These are phyloP conservation scores for Lagopus muta DNA, from an alignment of 2,113 vertebrate species.

Conservation along the genomic window DNA sequence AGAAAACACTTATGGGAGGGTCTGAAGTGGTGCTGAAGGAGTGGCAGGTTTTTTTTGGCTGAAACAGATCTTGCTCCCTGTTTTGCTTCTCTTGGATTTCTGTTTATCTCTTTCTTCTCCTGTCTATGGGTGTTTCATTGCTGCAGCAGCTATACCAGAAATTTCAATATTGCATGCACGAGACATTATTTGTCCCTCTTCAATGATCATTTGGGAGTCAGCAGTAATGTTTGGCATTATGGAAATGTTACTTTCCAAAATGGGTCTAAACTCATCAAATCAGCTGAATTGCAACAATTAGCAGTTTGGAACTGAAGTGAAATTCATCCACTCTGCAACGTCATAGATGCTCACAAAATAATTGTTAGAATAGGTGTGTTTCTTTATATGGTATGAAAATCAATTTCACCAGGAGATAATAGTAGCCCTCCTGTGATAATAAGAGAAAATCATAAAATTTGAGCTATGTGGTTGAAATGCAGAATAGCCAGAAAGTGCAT, in stretches of 20 bases:
- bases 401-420: not conserved
- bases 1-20: constrained; percentile 6
- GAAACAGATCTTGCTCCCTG: not conserved
- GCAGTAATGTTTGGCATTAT: not conserved
- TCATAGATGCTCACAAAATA: not conserved
- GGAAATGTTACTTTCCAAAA: not conserved
- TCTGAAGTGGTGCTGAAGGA: not conserved
- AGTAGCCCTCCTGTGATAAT: not conserved
- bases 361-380: not conserved
- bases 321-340: not conserved
- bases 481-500: not conserved
- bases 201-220: not conserved
- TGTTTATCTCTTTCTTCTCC: not conserved
- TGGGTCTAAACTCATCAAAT: not conserved
- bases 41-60: not conserved
- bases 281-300: not conserved
- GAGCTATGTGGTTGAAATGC: not conserved
- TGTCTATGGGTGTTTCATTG: not conserved
- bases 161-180: not conserved
- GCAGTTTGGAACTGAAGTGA: not conserved
- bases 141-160: not conserved
- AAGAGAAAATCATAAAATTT: not conserved
- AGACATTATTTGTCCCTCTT: not conserved
- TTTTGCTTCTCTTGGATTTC: not conserved
- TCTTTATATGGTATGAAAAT: not conserved